Base-by-base conservation (phyloP, 1,140 invertebrate species). In the Cyphomyrmex costatus region DNA sequence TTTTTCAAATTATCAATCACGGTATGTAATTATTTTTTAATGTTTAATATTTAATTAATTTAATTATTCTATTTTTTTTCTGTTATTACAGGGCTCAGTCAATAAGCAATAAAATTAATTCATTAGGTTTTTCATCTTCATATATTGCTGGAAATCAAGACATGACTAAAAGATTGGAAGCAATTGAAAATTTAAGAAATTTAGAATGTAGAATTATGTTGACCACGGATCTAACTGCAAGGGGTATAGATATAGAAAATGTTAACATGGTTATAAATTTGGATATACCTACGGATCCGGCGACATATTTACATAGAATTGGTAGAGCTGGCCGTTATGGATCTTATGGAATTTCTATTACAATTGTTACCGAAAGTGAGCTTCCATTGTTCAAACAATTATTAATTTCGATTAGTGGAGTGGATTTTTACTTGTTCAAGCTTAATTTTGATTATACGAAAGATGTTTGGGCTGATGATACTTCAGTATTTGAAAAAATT, bases 261-360 rank as follows among this genome's bases (percentile, higher is more conserved):
- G 97, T 99, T 8, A 98, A 99, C 96, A 95, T 99, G 60, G 97
- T 99, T 0, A 96, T 99, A 12, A 99, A 99, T 95, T 96, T 99
- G 91, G 99, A 99, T 93, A 93, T 97, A 58, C 98, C 99, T 2
- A 92, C 90, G 70, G 97, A 98, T 92, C 96, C 96, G 90, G 97
- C 98, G 77, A 99, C 98, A 3, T 99, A 99, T 96, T 96, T 99
- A 83, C 99, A 99, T 95, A 96, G 99, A 93, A 98, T 99, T 92
- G 99, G 99, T 7, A 96, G 99, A 91, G 98, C 98, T 73, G 99
- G 99, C 1, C 96, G 99, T 89, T 99, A 97, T 95, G 98, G 98
- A 1, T 97, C 97, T 21, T 96, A 96, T 92, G 98, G 98, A 78
- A 96, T 97, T 68, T 96, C 97, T 30, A 96, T 98, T 33, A 97